Evolutionary conservation across 2,888 invertebrate genomes (phyloP).

Genomic region (Agrochola macilenta): DNA sequence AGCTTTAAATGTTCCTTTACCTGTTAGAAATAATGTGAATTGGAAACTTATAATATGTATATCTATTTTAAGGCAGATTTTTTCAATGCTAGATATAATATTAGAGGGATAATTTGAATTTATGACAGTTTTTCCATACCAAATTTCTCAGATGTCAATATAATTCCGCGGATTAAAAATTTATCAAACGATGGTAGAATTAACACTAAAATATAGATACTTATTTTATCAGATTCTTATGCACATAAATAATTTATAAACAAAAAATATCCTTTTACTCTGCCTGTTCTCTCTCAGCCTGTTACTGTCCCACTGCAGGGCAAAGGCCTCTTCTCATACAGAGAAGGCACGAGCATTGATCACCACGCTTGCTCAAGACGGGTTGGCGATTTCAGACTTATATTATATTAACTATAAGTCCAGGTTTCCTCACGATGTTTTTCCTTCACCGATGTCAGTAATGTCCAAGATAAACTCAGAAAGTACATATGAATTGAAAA

Average conservation of each 20-base stretch:
- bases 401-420: too few relatives aligned
- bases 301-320: too few relatives aligned
- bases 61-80: not conserved
- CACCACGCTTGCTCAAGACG: too few relatives aligned
- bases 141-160: not conserved
- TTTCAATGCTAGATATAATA: not conserved
- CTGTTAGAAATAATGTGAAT: conserved; percentile 7
- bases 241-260: not conserved
- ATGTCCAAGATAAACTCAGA: too few relatives aligned
- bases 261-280: too few relatives aligned
- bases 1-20: conserved; percentile 15
- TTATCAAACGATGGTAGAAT: not conserved
- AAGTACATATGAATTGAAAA: too few relatives aligned
- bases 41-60: conserved; percentile 7
- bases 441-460: too few relatives aligned
- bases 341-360: too few relatives aligned
- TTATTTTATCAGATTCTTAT: not conserved
- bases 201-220: not conserved
- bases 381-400: too few relatives aligned
- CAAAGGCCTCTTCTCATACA: too few relatives aligned
- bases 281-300: too few relatives aligned
- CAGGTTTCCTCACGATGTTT: too few relatives aligned
- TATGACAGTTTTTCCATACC: not conserved
- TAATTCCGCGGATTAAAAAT: not conserved
- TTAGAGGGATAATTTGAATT: not conserved